Conservation (phyloP, 2,888 invertebrate species). For the Harpagoxenus sublaevis region DNA sequence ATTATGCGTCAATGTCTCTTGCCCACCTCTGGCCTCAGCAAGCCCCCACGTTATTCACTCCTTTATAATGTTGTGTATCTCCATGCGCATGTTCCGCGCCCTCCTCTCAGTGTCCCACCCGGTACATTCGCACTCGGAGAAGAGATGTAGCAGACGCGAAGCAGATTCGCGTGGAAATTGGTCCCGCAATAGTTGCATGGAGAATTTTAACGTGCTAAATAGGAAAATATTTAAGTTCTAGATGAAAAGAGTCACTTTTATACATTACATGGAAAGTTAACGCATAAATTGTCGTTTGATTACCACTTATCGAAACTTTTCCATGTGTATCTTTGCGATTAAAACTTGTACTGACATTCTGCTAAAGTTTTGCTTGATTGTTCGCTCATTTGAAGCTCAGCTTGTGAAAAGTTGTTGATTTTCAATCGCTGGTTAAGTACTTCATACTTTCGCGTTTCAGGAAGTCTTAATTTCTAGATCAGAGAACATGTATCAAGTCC, state of each 20-base stretch:
- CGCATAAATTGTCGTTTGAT: not conserved
- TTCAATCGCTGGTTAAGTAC: not conserved
- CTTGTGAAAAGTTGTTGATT: not conserved
- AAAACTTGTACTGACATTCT: not conserved
- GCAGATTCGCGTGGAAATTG: not conserved
- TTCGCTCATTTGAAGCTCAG: not conserved
- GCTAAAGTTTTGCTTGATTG: not conserved
- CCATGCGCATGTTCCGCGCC: constrained; percentile 64
- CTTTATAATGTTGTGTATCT: constrained; percentile 48
- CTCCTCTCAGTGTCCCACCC: constrained; percentile 26
- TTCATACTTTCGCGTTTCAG: not conserved
- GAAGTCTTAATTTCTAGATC: not conserved
- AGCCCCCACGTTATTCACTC: constrained; percentile 24
- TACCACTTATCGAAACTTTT: not conserved
- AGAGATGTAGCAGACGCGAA: not conserved
- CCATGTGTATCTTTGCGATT: not conserved
- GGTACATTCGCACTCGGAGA: constrained; percentile 19
- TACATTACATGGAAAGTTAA: not conserved
- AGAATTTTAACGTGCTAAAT: not conserved
- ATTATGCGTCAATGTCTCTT: constrained; percentile 18
- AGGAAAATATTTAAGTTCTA: not conserved
- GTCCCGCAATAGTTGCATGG: not conserved
- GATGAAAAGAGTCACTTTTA: not conserved
- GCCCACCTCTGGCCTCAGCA: constrained; percentile 24
- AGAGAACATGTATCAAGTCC: too few species aligned